Evolutionary conservation across 2,797 vertebrate species (phyloP).

Genomic region (Staurois parvus): DNA sequence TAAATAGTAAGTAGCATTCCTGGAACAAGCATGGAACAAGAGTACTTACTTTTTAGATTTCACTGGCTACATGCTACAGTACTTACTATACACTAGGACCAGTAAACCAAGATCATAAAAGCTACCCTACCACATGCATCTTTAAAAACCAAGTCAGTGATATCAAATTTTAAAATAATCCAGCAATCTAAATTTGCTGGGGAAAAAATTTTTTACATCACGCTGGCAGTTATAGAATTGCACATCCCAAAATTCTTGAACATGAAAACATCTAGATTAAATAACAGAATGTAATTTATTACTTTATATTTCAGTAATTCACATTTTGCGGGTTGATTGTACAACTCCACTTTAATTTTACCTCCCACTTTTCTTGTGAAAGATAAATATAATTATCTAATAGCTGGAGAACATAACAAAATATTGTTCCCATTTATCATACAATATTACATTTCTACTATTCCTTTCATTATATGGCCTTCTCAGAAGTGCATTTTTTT

Average conservation of each 20-base stretch:
- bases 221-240: too few relatives aligned
- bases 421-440: constrained; percentile 2
- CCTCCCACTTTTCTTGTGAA: neutral
- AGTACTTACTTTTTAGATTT: too few relatives aligned
- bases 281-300: neutral
- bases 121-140: neutral
- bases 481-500: neutral
- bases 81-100: too few relatives aligned
- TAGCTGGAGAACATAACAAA: neutral
- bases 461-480: neutral
- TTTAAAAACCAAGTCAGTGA: neutral
- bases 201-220: neutral
- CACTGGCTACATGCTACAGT: too few relatives aligned
- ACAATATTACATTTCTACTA: neutral
- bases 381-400: neutral
- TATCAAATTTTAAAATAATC: too few relatives aligned
- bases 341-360: neutral
- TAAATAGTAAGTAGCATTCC: neutral
- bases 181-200: neutral
- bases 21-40: neutral
- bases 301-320: neutral
- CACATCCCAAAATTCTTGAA: neutral
- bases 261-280: neutral
- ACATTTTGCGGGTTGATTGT: neutral
- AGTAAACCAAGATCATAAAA: neutral